These are phyloP conservation scores for Eospalax fontanierii DNA, from an alignment of 2,797 vertebrate species.

Conservation along the genomic window DNA sequence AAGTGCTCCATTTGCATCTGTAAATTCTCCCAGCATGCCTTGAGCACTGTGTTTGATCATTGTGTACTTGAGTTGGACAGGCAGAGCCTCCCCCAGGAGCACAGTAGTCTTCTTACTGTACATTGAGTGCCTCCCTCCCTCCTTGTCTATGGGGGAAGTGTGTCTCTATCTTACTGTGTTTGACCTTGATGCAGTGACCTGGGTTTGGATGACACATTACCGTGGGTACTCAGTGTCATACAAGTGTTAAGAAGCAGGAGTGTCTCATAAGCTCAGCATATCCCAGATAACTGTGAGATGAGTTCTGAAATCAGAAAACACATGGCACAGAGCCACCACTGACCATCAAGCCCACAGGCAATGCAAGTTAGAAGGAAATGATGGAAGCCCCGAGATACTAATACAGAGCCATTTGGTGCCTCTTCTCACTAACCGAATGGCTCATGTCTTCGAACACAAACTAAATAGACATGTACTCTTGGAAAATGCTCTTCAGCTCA, in stretches of 20 bases:
- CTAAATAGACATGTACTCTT: background rate
- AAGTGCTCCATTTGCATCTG: background rate
- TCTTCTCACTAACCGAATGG: conserved; percentile 6
- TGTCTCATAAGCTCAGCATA: background rate
- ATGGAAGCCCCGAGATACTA: background rate
- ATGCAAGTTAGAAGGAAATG: background rate
- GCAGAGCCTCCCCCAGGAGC: background rate
- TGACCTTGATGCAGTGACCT: background rate
- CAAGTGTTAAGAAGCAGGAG: background rate
- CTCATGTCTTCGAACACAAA: conserved; percentile 15
- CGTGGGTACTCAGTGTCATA: too few species aligned
- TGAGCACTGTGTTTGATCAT: background rate
- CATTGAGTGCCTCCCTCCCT: background rate
- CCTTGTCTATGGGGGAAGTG: background rate
- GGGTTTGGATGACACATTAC: background rate
- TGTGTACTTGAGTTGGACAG: background rate
- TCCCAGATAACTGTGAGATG: too few species aligned
- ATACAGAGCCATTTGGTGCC: background rate
- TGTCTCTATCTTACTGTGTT: background rate
- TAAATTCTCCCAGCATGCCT: background rate
- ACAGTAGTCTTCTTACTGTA: background rate
- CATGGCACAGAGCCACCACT: background rate
- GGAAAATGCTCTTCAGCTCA: background rate
- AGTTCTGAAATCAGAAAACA: background rate
- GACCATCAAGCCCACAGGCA: background rate